Conservation (phyloP, 92 coral and sea anemone species). For the Zoanthus solanderi region DNA sequence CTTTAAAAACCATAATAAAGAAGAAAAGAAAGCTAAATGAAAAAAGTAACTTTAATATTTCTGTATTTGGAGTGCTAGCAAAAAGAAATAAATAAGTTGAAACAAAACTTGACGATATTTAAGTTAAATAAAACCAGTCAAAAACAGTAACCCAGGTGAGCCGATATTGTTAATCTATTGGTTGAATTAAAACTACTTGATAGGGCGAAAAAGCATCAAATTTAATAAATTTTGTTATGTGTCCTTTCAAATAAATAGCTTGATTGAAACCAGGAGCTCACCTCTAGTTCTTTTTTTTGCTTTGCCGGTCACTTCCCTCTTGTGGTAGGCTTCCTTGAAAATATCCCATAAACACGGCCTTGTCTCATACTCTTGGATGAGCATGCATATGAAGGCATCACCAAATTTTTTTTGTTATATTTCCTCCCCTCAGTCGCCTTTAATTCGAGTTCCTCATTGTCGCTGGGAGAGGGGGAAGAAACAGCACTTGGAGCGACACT, state of each 20-base stretch:
- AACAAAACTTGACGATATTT: slow-evolving; percentile 1
- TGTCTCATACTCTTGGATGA: slow-evolving; percentile 19
- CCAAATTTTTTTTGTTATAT: too few relatives aligned
- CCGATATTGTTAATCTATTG: not conserved
- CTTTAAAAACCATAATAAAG: not conserved
- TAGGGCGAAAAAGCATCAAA: slow-evolving; percentile 1
- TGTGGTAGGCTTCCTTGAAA: slow-evolving; percentile 23
- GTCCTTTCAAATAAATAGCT: not conserved
- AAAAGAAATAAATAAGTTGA: not conserved
- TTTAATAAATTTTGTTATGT: not conserved
- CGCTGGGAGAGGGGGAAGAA: not conserved
- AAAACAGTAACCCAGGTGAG: not conserved
- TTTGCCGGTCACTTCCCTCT: slow-evolving; percentile 24
- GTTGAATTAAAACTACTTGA: not conserved
- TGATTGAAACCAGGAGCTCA: not conserved
- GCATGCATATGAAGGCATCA: slow-evolving; percentile 6
- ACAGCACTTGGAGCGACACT: not conserved
- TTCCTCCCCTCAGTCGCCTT: not conserved
- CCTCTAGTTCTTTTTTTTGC: slow-evolving; percentile 43
- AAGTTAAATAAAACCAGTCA: not conserved
- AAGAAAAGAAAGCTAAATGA: not conserved
- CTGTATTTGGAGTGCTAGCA: slow-evolving; percentile 7
- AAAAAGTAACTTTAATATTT: not conserved
- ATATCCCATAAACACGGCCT: slow-evolving; percentile 38
- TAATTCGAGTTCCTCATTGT: not conserved